A percentile compares a stretch with the other conserved stretches of the same genome.
Evolutionary conservation across 2,888 invertebrate genomes (phyloP).

Genomic region (Globia sparganii): DNA sequence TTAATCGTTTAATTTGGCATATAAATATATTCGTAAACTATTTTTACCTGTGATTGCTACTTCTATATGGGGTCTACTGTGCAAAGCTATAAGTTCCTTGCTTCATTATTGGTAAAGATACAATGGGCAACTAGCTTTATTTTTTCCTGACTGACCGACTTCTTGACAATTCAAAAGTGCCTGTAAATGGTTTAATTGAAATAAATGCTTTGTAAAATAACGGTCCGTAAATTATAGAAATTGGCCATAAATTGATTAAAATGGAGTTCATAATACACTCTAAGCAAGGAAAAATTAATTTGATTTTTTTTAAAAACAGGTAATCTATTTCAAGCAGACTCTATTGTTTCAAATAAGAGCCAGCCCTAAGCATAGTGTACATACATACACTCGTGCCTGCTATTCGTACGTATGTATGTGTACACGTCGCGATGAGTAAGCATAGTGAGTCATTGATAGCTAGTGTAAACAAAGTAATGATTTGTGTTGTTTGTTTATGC

Average conservation of each 20-base stretch:
- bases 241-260: neutral
- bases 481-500: conserved; percentile 52
- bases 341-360: conserved; percentile 4
- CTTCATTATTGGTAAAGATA: neutral
- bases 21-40: too few relatives aligned
- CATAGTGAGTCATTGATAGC: conserved; percentile 54
- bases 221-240: neutral
- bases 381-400: neutral
- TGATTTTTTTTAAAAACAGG: too few relatives aligned
- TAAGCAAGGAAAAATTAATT: neutral
- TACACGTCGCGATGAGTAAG: conserved; percentile 50
- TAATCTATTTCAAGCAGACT: neutral
- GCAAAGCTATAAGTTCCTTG: too few relatives aligned
- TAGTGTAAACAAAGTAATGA: conserved; percentile 30
- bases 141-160: too few relatives aligned
- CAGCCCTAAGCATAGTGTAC: conserved; percentile 26
- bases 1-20: too few relatives aligned
- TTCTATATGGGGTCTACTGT: too few relatives aligned
- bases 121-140: too few relatives aligned
- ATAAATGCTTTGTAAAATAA: too few relatives aligned
- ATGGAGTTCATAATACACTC: neutral
- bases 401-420: neutral
- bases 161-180: too few relatives aligned
- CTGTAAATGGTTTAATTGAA: too few relatives aligned
- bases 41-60: too few relatives aligned